Base-by-base conservation (phyloP, 2,113 vertebrate genomes). In the Peucedramus taeniatus region DNA sequence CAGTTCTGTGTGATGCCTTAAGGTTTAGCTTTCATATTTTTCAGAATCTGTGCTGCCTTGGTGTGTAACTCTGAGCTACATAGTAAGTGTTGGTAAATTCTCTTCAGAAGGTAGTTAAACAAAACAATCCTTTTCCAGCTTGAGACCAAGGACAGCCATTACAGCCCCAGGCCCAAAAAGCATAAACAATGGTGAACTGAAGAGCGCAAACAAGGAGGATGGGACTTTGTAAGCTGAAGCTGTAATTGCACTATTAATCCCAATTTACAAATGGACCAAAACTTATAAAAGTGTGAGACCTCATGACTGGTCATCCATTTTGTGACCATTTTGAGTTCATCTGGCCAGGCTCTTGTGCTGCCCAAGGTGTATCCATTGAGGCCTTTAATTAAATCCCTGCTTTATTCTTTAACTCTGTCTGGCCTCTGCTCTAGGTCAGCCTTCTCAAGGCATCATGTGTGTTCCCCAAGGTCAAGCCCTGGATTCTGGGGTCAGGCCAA, bases 271-370 rank as follows among this genome's bases (percentile, higher is more conserved):
- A 61, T 28, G 11, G 35, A 1, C 1, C 59, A 39, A 3, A 60
- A 39, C 7, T 39, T 18, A 19, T 39, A 8, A 37, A 39, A 27
- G 8, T 61, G 37, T 2, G 5, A 28, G 26, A 28, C 26, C 8
- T 3, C 1, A 2, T 28, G 37, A 28, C 8, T 0, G 0, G 37
- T 11, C 1, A 1, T 39, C 11, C 17, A 61, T 39, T 61, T 61
- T 61, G 59, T 39, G 59, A 3, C 59, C 35, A 19, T 60, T 60
- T 60, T 39, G 26, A 13, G 59, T 39, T 20, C 17, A 61, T 9
- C 59, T 61, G 59, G 26, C 59, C 4, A 6, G 26, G 26, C 12
- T 39, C 37, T 61, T 28, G 59, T 28, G 17, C 35, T 39, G 26
- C 35, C 26, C 59, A 61, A 61, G 35, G 59, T 39, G 35, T 3